Evolutionary conservation across 2,113 vertebrate species (phyloP), one percentile per base, ranked within the genome.

Genomic region (Alethe castanea): DNA sequence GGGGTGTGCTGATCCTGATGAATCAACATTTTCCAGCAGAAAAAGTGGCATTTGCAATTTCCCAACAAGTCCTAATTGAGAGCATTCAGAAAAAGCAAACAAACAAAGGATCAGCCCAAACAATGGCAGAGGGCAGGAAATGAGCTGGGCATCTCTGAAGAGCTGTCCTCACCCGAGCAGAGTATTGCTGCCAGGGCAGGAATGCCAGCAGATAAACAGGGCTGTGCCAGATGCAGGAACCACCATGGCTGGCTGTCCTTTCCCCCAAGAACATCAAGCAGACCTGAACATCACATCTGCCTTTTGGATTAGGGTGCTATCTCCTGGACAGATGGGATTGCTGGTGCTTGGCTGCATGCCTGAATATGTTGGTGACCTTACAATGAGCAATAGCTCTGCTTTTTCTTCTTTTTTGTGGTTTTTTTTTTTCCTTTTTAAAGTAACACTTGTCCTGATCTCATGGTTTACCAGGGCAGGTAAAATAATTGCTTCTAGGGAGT

Each of bases 1-100:
- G 11, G 86, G 73, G 90, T 78, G 57, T 71, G 69, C 48, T 91
- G 69, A 54, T 89, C 76, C 71, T 69, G 91, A 91, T 95, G 94
- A 96, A 94, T 84, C 81, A 94, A 95, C 81, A 84, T 95, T 95
- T 97, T 95, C 95, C 89, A 96, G 73, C 9, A 47, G 87, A 91
- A 93, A 89, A 88, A 64, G 6, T 89, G 92, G 86, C 77, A 95
- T 95, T 86, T 86, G 73, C 56, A 61, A 33, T 96, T 96, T 95
- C 91, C 81, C 94, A 97, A 92, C 53, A 44, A 67, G 57, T 64
- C 48, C 31, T 95, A 94, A 95, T 87, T 92, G 91, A 89, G 94
- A 94, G 91, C 96, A 92, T 84, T 96, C 80, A 95, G 94, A 91
- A 94, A 93, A 94, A 64, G 47, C 38, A 95, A 95, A 89, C 86